Percentiles rank a stretch among this genome's conserved stretches.
Conservation (phyloP, 2,113 vertebrate species). For the Myiozetetes cayanensis region DNA sequence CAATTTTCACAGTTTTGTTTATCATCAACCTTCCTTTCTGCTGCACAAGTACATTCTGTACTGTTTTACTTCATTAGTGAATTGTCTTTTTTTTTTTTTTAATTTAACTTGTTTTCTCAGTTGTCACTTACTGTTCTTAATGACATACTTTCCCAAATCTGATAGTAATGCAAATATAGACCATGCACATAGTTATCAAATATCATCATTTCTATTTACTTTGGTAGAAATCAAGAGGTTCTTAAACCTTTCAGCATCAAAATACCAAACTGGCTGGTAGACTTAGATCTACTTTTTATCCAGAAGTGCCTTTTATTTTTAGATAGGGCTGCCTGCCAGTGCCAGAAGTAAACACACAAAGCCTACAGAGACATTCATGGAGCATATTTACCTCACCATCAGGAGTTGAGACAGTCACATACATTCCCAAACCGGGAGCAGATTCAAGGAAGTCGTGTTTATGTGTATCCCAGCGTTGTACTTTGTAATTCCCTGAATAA, state of each 20-base stretch:
- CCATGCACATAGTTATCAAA: neutral
- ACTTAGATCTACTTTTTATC: neutral
- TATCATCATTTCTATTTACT: neutral
- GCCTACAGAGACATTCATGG: neutral
- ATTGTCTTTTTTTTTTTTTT: neutral
- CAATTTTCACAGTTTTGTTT: neutral
- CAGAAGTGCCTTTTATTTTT: neutral
- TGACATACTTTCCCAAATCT: neutral
- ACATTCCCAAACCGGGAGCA: constrained; percentile 85
- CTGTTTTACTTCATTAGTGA: neutral
- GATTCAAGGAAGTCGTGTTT: constrained; percentile 64
- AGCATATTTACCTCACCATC: constrained; percentile 72
- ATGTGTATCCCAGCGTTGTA: constrained; percentile 81
- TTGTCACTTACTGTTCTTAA: neutral
- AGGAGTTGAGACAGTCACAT: constrained; percentile 81
- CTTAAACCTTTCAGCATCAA: neutral
- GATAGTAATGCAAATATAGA: neutral
- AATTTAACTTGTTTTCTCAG: neutral
- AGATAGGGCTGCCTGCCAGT: neutral
- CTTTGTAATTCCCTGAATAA: constrained; percentile 81
- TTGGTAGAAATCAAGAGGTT: neutral
- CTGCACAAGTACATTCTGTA: neutral
- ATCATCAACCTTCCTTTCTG: neutral
- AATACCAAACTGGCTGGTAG: neutral
- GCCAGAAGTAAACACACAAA: neutral